Base-by-base conservation (phyloP, 2,888 invertebrate species). In the Ichneumon xanthorius region DNA sequence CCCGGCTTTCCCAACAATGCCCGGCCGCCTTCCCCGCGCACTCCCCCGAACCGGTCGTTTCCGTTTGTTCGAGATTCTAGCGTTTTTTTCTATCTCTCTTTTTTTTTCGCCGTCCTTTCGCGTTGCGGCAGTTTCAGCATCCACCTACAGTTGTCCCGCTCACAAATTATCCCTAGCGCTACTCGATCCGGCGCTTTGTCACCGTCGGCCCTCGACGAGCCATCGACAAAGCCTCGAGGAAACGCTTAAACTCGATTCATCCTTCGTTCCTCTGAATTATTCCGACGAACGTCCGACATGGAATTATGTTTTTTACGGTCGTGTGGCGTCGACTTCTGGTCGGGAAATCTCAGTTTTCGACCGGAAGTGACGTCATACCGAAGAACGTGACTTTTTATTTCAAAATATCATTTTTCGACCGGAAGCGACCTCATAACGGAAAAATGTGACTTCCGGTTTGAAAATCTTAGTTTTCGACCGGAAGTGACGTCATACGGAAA, bases 1-100 rank as follows among this genome's bases (percentile, higher is more conserved):
- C 22, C 30, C 80, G 75, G 37, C 50, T 83, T 83, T 80, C n/a
- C 61, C 65, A 80, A 86, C 83, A 85, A 85, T 76, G 72, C 70
- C 22, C 65, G 50, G 45, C 4, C 75, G 30, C 63, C 50, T 50
- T 63, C 33, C 48, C 48, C n/a, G 53, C 61, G 71, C 78, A 79
- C 61, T 48, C 81, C 81, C 67, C 84, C 45, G 80, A 75, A 61
- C 40, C 71, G 50, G 55, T 16, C 73, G 50, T 80, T 84, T 75
- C 70, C 81, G 77, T 86, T 82, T 82, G 68, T 85, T 86, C 72
- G 68, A 72, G 65, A 77, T 78, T 80, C 65, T 11, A 37, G 71
- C 40, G 26, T 63, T 79, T 63, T 63, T n/a, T 22, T 33, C 65
- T 50, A 55, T 30, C 33, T 26, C 16, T 19, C n/a, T 30, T 19